Evolutionary conservation across 2,888 invertebrate genomes (phyloP).

Genomic region (Elmis aenea): DNA sequence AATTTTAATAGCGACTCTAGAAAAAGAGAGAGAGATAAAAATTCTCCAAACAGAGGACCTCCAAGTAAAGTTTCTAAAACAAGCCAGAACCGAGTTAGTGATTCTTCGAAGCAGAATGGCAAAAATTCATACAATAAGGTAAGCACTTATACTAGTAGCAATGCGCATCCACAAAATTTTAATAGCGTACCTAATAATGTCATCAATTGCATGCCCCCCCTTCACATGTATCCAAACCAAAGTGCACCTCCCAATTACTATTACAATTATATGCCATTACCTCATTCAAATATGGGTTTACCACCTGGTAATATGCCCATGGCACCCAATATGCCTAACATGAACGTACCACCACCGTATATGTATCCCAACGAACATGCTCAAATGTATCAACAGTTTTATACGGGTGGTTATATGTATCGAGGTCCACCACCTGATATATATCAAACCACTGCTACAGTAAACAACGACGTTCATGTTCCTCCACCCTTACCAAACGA

Average conservation of each 20-base stretch:
- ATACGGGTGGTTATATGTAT: conserved; percentile 37
- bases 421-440: conserved; percentile 30
- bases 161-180: not conserved
- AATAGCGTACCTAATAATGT: conserved; percentile 19
- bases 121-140: conserved; percentile 37
- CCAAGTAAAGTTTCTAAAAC: conserved; percentile 37
- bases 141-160: conserved; percentile 19
- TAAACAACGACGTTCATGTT: conserved; percentile 22
- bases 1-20: conserved; percentile 32
- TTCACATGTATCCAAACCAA: conserved; percentile 33
- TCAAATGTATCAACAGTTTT: conserved; percentile 31
- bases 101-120: conserved; percentile 39
- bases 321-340: no score
- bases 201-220: conserved; percentile 45
- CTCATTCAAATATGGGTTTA: conserved; percentile 21
- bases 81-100: conserved; percentile 29
- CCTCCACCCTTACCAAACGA: conserved; percentile 54
- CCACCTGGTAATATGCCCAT: no score
- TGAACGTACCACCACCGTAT: conserved; percentile 35
- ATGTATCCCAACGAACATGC: conserved; percentile 26
- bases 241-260: conserved; percentile 18
- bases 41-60: conserved; percentile 45
- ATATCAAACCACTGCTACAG: conserved; percentile 31
- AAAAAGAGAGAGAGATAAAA: conserved; percentile 43
- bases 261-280: conserved; percentile 35